Base-by-base conservation (phyloP, 1,140 invertebrate species). In the Chlorops oryzae region DNA sequence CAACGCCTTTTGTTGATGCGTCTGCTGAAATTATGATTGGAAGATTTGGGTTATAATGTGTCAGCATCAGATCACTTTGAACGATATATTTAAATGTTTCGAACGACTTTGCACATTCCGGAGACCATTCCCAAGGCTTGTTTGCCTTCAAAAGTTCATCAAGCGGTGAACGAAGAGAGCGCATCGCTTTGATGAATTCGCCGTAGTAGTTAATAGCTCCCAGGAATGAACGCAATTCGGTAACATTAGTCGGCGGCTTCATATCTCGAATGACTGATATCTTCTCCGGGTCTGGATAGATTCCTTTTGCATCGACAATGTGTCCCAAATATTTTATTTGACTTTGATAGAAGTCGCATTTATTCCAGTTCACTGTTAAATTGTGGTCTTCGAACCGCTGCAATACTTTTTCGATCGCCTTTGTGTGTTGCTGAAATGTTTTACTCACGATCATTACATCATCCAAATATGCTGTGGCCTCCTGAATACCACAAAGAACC, bases 191-290 rank as follows among this genome's bases (percentile, higher is more conserved):
- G 32, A 59, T 51, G 40, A 58, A 59, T 32, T 48, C 50, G 10
- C 55, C 41, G 45, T 61, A 59, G 53, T 57, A 61, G 40, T 53
- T 59, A 40, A 62, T 21, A 15, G 54, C 12, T 7, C 59, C 60
- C 15, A 62, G 42, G 46, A 56, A 59, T 24, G 53, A 51, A 40
- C 52, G 48, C 10, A 61, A 24, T 44, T 45, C 21, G n/a, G n/a
- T n/a, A n/a, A n/a, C n/a, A n/a, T n/a, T n/a, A n/a, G n/a, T n/a
- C n/a, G 74, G 70, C 43, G 22, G 45, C 13, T 62, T 58, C 3
- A 72, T 63, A 0, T 72, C 51, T 1, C 48, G n/a, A 18, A 77
- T 74, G 6, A 71, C 65, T 3, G 63, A 38, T n/a, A 73, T 47
- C 58, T 73, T 75, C 1, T 54, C 54, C 17, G 48, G 46, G 51